Base-by-base conservation (phyloP, 2,888 invertebrate genomes). In the Agelastica alni region DNA sequence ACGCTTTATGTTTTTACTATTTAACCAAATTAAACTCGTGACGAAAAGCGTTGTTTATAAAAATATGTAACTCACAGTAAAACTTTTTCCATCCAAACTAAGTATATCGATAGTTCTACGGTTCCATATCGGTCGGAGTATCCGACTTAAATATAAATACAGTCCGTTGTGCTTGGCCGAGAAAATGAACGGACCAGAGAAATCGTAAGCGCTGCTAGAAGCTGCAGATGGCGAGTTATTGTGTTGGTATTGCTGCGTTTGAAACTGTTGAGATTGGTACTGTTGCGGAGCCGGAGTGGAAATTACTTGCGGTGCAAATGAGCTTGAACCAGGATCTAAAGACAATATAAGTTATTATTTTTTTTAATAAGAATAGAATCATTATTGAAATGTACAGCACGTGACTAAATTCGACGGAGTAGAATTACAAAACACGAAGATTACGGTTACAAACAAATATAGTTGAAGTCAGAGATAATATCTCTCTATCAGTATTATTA, bases 151-250 rank as follows among this genome's bases (percentile, higher is more conserved):
- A 72, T 93, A 95, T 32, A 96, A 82, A 77, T 96, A 98, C 5
- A 98, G 82, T 0, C 95, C 96, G 71, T 96, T 93, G 73, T 97
- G 97, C 73, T 94, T 94, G 0, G 92, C 86, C 0, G 93, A 92
- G 74, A 81, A 75, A 10, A 67, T 61, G 42, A 73, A 69, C 2
- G 71, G 70, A 32, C 58, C 62, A 13, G 59, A 58, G 2, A 62
- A 41, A 39, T 72, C 70, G 26, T 68, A 69, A 12, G 58, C 34
- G 4, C 61, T 41, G n/a, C 58, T 59, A 16, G 48, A 52, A 4
- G 53, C 53, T 4, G 64, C n/a, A 48, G 17, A 62, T 16, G 9
- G 62, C 4, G 61, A 52, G 22, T 63, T 48, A 49, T 47, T 59
- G 14, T 63, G 62, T 3, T 45, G 60, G 10, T 30, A 39, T 28